Conservation (phyloP, 2,888 invertebrate species). For the Epistrophe eligans region DNA sequence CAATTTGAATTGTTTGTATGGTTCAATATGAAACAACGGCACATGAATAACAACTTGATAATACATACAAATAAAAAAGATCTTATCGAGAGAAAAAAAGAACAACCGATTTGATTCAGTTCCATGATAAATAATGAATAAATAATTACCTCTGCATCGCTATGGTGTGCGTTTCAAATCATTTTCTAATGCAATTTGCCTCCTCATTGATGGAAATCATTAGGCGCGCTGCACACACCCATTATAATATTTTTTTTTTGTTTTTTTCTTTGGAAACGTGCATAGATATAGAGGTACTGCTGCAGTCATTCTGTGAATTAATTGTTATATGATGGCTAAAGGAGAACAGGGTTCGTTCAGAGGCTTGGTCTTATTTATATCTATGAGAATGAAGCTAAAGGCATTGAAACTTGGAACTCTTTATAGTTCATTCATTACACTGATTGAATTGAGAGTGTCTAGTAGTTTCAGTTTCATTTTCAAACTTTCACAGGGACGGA, state of each 20-base stretch:
- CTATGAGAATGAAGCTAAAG: conserved; percentile 46
- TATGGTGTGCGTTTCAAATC: conserved; percentile 40
- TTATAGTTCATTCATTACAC: conserved; percentile 32
- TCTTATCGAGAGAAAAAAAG: neutral
- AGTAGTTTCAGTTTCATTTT: neutral
- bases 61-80: neutral
- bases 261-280: conserved; percentile 6
- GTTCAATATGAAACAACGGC: neutral
- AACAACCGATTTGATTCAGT: conserved; percentile 39
- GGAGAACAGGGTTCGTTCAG: conserved; percentile 51
- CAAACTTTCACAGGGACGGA: neutral
- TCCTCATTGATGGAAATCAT: conserved; percentile 61
- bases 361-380: conserved; percentile 13
- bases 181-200: conserved; percentile 67
- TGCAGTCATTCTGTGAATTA: conserved; percentile 18
- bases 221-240: conserved; percentile 51
- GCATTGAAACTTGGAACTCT: conserved; percentile 14
- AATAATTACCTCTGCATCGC: conserved; percentile 56
- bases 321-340: neutral
- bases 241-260: conserved; percentile 3
- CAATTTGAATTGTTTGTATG: conserved; percentile 28
- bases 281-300: neutral
- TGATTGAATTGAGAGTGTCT: conserved; percentile 25
- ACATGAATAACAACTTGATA: neutral
- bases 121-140: conserved; percentile 62